Evolutionary conservation across 2,113 vertebrate species (phyloP), one percentile per base, ranked within the genome.

Genomic region (Uropsilus gracilis): DNA sequence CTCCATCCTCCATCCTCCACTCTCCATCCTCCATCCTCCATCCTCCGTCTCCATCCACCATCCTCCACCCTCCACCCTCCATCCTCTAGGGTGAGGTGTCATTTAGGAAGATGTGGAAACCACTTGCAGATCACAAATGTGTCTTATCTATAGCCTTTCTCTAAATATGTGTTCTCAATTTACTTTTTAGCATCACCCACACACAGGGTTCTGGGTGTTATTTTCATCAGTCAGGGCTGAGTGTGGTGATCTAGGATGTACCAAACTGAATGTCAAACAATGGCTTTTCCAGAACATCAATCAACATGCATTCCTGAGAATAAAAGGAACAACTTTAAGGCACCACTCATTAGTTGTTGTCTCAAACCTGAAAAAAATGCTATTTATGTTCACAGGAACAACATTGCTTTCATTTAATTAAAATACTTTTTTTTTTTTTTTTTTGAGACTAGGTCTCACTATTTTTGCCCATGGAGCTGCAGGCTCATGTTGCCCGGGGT

Each of bases 121-220:
- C 17, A 10, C 72, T 46, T 77, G 68, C 37, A 28, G 37, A 8
- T 68, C 82, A 77, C 63, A 68, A 85, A 69, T 77, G 61, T n/a
- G 63, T 42, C 69, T 90, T 59, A 28, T 92, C 88, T 64, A 39
- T 14, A 55, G 83, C n/a, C 50, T 55, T 6, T 78, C 78, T 80
- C 75, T 77, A 90, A 93, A 93, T 63, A 89, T 75, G 91, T 89
- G 73, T 90, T 82, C 86, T 93, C 78, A 46, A 3, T 32, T 84
- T 20, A 28, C 77, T 81, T 73, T 66, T 89, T 85, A 91, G 77
- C 53, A 46, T 91, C 63, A 20, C 89, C 72, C 68, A 39, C 91
- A 85, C 76, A 20, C 30, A 3, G 32, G 71, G 28, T 34, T 48
- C n/a, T 28, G 48, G 50, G 7, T 55, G 84, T 50, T 89, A 28